Percentiles rank a stretch among this genome's conserved stretches.
These are phyloP conservation scores for Nesometra sesokonis DNA, from an alignment of 35 echinoderm and acorn worm species.

Conservation along the genomic window DNA sequence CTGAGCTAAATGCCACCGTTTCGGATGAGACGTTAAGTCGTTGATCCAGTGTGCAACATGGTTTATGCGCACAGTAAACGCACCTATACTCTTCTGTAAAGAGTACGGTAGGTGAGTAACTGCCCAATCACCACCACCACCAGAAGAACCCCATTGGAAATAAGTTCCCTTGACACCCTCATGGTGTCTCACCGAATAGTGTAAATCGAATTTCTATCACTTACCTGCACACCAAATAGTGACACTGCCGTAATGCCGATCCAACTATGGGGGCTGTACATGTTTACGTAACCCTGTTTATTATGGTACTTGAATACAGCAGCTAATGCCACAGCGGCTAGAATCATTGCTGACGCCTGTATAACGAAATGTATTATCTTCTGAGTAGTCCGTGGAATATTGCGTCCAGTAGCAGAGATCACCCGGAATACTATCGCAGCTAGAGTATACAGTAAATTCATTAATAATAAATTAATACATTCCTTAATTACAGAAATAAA, in stretches of 20 bases:
- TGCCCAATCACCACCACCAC: no score
- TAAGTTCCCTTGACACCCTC: no score
- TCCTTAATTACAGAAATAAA: no score
- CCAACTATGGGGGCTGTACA: constrained; percentile 90
- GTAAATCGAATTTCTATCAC: no score
- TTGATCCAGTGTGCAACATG: no score
- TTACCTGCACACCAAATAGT: constrained; percentile 74
- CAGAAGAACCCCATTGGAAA: no score
- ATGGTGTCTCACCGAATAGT: no score
- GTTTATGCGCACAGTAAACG: no score
- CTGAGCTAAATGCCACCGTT: no score
- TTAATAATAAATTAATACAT: neutral
- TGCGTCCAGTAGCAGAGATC: neutral
- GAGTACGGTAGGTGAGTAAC: no score
- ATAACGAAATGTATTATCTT: constrained; percentile 76
- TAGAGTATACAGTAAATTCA: neutral
- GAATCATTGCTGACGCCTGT: constrained; percentile 51
- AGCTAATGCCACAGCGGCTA: constrained; percentile 50
- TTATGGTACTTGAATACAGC: constrained; percentile 72
- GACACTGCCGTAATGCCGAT: constrained; percentile 55
- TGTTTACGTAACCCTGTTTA: constrained; percentile 15
- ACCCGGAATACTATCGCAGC: neutral
- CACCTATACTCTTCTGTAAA: no score
- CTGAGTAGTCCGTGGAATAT: neutral
- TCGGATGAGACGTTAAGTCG: no score